Conservation (phyloP, 1,140 invertebrate genomes). For the Listronotus oregonensis region DNA sequence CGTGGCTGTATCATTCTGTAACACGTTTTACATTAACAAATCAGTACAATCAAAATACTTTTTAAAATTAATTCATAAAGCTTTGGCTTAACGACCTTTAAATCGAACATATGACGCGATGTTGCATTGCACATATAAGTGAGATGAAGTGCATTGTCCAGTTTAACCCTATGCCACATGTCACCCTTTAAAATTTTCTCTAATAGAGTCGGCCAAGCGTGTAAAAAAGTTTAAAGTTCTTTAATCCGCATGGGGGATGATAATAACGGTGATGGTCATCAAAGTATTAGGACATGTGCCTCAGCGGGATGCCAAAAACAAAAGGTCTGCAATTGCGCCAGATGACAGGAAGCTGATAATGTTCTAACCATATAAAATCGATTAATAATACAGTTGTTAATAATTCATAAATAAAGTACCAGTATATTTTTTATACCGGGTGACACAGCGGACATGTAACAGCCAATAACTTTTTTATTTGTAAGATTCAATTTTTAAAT, state of each 20-base stretch:
- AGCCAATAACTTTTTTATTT: too few species aligned
- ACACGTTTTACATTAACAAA: too few species aligned
- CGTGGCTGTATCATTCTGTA: too few species aligned
- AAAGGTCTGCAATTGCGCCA: constrained; percentile 32
- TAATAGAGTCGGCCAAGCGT: constrained; percentile 31
- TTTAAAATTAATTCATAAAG: too few species aligned
- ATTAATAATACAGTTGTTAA: constrained; percentile 10
- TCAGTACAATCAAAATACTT: too few species aligned
- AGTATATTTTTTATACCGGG: too few species aligned
- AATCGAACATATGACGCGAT: constrained; percentile 3
- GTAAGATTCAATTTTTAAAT: too few species aligned
- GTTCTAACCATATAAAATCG: constrained; percentile 24
- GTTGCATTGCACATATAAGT: not conserved
- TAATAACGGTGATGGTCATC: constrained; percentile 37
- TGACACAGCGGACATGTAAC: too few species aligned
- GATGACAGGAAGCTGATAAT: constrained; percentile 31
- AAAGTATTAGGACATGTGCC: constrained; percentile 33
- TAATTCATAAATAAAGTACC: too few species aligned
- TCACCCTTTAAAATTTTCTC: constrained; percentile 32
- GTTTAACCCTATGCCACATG: constrained; percentile 35
- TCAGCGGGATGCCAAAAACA: constrained; percentile 36
- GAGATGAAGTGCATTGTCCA: constrained; percentile 30
- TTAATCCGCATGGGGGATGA: constrained; percentile 35
- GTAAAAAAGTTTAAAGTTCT: constrained; percentile 38
- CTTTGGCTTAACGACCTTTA: too few species aligned